phyloP scores from a whole-genome alignment of 2,888 invertebrate species.

The Strigamia crassipes region DNA sequence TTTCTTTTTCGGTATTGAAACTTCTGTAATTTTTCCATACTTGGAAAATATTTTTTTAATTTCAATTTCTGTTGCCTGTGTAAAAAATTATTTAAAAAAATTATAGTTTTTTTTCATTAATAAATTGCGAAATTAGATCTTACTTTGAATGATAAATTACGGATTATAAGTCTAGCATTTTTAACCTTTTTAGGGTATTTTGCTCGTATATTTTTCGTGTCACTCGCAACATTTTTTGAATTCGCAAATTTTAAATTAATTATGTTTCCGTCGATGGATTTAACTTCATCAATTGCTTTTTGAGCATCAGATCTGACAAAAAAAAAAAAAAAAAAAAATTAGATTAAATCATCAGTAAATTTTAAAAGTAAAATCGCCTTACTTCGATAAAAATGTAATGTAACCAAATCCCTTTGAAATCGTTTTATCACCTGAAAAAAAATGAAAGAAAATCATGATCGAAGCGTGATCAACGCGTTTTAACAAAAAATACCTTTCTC shows the following conservation, averaged over 20 bases:
- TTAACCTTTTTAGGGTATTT: neutral
- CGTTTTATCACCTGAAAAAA: neutral
- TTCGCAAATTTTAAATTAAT: slow-evolving; percentile 33
- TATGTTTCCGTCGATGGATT: neutral
- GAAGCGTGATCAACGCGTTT: neutral
- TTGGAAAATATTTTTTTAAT: neutral
- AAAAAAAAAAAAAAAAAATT: neutral
- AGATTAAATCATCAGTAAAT: neutral
- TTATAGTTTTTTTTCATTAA: neutral
- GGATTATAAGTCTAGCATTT: slow-evolving; percentile 17
- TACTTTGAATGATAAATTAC: slow-evolving; percentile 43
- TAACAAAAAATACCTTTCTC: slow-evolving; percentile 2
- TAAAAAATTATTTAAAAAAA: too few relatives aligned
- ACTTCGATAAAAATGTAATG: neutral
- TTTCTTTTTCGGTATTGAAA: neutral
- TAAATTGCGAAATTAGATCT: neutral
- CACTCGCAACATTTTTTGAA: neutral
- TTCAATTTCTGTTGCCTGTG: slow-evolving; percentile 22
- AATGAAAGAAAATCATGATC: neutral
- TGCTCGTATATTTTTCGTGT: neutral
- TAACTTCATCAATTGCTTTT: slow-evolving; percentile 23
- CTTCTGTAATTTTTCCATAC: slow-evolving; percentile 37
- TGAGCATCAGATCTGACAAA: neutral
- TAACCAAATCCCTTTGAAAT: neutral
- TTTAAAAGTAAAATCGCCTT: neutral